phyloP scores from a whole-genome alignment of 1,140 invertebrate genomes.

The Heliconius hermathena region DNA sequence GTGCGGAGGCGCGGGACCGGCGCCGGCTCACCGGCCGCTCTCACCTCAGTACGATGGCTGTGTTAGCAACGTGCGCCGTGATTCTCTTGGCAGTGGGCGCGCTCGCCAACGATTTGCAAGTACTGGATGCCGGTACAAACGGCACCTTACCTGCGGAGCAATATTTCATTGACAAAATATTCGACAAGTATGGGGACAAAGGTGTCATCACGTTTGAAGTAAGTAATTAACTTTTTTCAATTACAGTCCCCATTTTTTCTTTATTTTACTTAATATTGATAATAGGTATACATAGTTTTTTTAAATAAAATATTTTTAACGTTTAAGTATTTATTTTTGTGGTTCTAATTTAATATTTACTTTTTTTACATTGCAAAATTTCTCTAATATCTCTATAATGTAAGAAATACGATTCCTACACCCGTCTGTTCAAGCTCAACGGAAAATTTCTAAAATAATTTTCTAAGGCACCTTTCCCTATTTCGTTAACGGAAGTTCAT shows the following conservation, averaged over 20 bases:
- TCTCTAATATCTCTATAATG: conserved; percentile 33
- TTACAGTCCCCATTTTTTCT: not conserved
- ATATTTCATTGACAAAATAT: conserved; percentile 82
- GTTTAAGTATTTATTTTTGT: not conserved
- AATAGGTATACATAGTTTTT: not conserved
- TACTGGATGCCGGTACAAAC: conserved; percentile 45
- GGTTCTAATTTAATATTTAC: not conserved
- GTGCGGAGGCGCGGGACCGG: conserved; percentile 52
- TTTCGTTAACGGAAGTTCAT: conserved; percentile 74
- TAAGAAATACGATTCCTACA: conserved; percentile 42
- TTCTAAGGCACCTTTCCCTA: conserved; percentile 63
- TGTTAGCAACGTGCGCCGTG: conserved; percentile 58
- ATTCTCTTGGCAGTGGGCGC: conserved; percentile 56
- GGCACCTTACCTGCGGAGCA: conserved; percentile 67
- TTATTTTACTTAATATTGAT: not conserved
- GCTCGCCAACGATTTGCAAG: conserved; percentile 39
- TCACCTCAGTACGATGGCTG: conserved; percentile 55
- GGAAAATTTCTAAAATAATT: conserved; percentile 54
- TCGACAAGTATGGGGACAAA: conserved; percentile 84
- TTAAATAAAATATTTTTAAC: not conserved
- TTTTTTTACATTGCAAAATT: not conserved
- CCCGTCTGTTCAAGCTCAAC: conserved; percentile 41
- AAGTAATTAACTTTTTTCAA: conserved; percentile 45
- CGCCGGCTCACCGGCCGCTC: conserved; percentile 53
- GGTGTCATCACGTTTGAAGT: conserved; percentile 84